phyloP scores from a whole-genome alignment of 1,140 invertebrate genomes.

The Eueides isabella region DNA sequence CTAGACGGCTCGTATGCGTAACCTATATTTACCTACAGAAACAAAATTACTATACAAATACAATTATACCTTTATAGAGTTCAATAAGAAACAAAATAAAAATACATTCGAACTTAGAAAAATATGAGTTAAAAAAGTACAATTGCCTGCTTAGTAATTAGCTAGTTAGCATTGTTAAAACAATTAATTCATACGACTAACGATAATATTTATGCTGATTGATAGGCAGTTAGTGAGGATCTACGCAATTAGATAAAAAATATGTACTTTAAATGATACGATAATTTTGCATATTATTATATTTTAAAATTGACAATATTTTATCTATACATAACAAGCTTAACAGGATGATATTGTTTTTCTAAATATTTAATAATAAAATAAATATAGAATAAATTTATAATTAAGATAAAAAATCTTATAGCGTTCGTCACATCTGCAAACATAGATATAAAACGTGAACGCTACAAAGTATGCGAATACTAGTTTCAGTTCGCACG shows the following conservation, averaged over 20 bases:
- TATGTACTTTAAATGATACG: background rate
- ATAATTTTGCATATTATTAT: background rate
- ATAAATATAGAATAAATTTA: too few species aligned
- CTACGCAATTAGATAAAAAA: too few species aligned
- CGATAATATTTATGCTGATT: background rate
- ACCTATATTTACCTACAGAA: slow-evolving; percentile 15
- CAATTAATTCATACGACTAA: background rate
- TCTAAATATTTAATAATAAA: too few species aligned
- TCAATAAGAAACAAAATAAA: background rate
- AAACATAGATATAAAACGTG: background rate
- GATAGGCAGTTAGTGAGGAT: too few species aligned
- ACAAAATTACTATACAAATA: background rate
- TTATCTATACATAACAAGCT: too few species aligned
- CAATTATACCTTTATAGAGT: background rate
- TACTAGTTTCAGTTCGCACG: slow-evolving; percentile 24
- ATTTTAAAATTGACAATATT: too few species aligned
- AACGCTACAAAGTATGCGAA: background rate
- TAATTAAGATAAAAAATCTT: too few species aligned
- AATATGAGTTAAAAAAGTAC: too few species aligned
- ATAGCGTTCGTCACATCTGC: background rate
- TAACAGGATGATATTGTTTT: too few species aligned
- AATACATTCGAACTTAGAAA: too few species aligned
- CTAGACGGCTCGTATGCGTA: slow-evolving; percentile 23
- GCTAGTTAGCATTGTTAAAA: too few species aligned
- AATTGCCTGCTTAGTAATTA: too few species aligned